phyloP scores from a whole-genome alignment of 1,140 invertebrate genomes.

The Drosophila neocordata region DNA sequence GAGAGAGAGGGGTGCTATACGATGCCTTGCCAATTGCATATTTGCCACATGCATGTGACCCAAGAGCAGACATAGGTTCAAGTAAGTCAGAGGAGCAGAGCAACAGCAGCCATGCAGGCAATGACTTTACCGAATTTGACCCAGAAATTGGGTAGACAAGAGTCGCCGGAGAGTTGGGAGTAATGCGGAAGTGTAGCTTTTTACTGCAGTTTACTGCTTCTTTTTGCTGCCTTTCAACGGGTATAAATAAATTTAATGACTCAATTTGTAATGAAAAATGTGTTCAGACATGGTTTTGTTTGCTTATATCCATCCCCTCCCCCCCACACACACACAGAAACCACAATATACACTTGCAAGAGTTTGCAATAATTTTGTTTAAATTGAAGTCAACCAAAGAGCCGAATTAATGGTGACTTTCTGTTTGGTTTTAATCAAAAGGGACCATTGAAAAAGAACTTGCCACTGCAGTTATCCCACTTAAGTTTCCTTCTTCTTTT shows the following conservation, averaged over 20 bases:
- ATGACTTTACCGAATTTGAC: conserved; percentile 53
- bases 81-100: too few relatives aligned
- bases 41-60: conserved; percentile 28
- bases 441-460: conserved; percentile 41
- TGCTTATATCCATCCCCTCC: conserved; percentile 14
- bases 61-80: conserved; percentile 1
- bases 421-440: conserved; percentile 62
- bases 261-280: conserved; percentile 81
- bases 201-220: conserved; percentile 43
- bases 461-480: conserved; percentile 29
- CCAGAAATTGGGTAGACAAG: conserved; percentile 54
- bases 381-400: conserved; percentile 49
- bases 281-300: conserved; percentile 44
- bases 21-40: background rate
- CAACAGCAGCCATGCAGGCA: too few relatives aligned
- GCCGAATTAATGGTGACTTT: conserved; percentile 43
- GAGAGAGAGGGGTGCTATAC: background rate
- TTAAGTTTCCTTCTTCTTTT: conserved; percentile 33
- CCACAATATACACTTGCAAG: conserved; percentile 50
- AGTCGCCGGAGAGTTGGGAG: conserved; percentile 50
- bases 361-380: conserved; percentile 61
- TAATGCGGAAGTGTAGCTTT: conserved; percentile 68
- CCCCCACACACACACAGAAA: background rate
- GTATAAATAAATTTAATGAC: conserved; percentile 81
- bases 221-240: conserved; percentile 61